Evolutionary conservation across 2,113 vertebrate species (phyloP).

Genomic region (Hymenochirus boettgeri): DNA sequence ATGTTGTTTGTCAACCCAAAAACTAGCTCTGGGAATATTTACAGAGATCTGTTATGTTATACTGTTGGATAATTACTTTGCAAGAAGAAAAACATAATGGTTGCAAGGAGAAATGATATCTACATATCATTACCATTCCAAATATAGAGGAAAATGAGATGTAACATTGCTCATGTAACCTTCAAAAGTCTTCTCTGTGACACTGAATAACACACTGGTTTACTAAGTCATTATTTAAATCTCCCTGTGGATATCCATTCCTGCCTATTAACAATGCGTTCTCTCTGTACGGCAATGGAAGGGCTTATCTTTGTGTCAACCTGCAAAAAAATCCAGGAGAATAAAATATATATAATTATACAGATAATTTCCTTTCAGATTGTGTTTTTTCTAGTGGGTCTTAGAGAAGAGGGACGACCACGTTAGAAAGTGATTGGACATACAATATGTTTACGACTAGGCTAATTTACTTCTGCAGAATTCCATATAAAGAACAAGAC

Average conservation of each 20-base stretch:
- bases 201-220: neutral
- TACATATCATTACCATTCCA: neutral
- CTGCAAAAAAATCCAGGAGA: constrained; percentile 29
- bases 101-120: neutral
- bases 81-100: neutral
- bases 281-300: constrained; percentile 16
- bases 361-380: constrained; percentile 27
- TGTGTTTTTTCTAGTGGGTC: constrained; percentile 8
- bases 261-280: constrained; percentile 15
- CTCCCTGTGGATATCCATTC: constrained; percentile 17
- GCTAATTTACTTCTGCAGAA: constrained; percentile 20
- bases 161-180: neutral
- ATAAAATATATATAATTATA: constrained; percentile 13
- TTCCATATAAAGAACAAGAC: constrained; percentile 12
- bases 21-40: too few relatives aligned
- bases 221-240: constrained; percentile 1
- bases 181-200: constrained; percentile 21
- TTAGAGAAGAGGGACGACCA: too few relatives aligned
- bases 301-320: constrained; percentile 15
- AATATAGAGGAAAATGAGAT: neutral
- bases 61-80: neutral
- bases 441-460: constrained; percentile 22
- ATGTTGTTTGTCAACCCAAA: too few relatives aligned
- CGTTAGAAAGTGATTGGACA: too few relatives aligned
- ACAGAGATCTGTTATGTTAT: neutral